Conservation (phyloP, 2,113 vertebrate genomes). For the Pelvicachromis taeniatus region DNA sequence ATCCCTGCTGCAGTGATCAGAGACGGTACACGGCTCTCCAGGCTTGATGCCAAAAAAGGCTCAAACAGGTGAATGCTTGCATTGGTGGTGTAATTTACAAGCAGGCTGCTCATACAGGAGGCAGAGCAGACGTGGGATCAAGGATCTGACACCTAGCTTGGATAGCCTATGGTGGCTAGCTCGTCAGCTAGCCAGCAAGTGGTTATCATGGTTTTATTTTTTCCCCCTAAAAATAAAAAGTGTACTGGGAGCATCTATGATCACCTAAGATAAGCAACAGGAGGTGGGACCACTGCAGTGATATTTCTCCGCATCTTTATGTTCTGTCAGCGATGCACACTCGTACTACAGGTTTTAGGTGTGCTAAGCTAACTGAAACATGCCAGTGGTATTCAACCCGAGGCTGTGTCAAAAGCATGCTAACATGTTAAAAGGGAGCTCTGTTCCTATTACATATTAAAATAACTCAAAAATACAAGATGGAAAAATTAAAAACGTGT, state of each 20-base stretch:
- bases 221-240: not conserved
- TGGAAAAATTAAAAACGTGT: not conserved
- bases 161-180: not conserved
- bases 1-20: not conserved
- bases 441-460: not conserved
- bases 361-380: rapidly evolving
- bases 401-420: not conserved
- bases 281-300: not conserved
- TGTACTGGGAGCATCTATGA: not conserved
- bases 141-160: not conserved
- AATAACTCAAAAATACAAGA: not conserved
- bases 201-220: rapidly evolving
- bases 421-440: not conserved
- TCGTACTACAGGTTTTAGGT: not conserved
- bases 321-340: not conserved
- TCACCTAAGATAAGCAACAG: not conserved
- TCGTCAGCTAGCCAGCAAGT: not conserved
- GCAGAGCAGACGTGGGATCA: not conserved
- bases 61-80: not conserved
- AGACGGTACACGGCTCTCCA: not conserved
- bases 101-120: not conserved
- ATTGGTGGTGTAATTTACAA: not conserved
- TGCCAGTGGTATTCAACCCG: not conserved
- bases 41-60: not conserved
- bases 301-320: not conserved